A percentile compares a stretch with the other conserved stretches of the same genome.
Evolutionary conservation across 2,888 invertebrate species (phyloP).

Genomic region (Thymelicus acteon): DNA sequence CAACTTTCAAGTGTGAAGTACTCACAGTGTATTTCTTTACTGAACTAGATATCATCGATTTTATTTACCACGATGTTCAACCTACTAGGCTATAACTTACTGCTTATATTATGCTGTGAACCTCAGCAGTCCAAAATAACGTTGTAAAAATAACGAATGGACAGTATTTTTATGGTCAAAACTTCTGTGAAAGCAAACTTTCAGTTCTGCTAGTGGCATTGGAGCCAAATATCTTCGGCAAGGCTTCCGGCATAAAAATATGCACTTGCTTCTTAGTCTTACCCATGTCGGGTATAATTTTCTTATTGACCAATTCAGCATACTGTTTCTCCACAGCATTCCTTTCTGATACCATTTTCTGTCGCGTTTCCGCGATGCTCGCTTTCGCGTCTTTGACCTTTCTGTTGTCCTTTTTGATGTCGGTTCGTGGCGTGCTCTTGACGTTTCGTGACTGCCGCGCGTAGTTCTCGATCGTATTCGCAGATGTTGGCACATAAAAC

Average conservation of each 20-base stretch:
- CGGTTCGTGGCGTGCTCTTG: slow-evolving; percentile 67
- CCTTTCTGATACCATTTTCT: slow-evolving; percentile 69
- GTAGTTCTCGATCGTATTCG: slow-evolving; percentile 80
- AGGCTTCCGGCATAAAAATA: slow-evolving; percentile 88
- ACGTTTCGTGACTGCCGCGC: slow-evolving; percentile 79
- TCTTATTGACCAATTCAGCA: slow-evolving; percentile 73
- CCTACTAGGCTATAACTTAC: too few relatives aligned
- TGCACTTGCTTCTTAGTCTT: slow-evolving; percentile 87
- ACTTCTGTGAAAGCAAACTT: slow-evolving; percentile 64
- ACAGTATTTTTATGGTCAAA: slow-evolving; percentile 16
- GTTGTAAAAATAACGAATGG: too few relatives aligned
- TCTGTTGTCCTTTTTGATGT: slow-evolving; percentile 65
- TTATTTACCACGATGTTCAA: too few relatives aligned
- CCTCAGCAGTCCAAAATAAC: too few relatives aligned
- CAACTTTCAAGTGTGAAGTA: too few relatives aligned
- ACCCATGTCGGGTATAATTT: slow-evolving; percentile 70
- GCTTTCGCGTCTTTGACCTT: slow-evolving; percentile 63
- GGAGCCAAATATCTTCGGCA: slow-evolving; percentile 79
- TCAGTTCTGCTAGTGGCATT: slow-evolving; percentile 61
- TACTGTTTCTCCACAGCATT: slow-evolving; percentile 74
- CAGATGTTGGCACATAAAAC: slow-evolving; percentile 74
- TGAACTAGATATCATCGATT: too few relatives aligned
- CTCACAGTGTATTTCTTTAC: too few relatives aligned
- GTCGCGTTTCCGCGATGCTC: slow-evolving; percentile 68
- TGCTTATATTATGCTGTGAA: too few relatives aligned